Evolutionary conservation across 2,113 vertebrate genomes (phyloP).

Genomic region (Neodon shergylaensis): DNA sequence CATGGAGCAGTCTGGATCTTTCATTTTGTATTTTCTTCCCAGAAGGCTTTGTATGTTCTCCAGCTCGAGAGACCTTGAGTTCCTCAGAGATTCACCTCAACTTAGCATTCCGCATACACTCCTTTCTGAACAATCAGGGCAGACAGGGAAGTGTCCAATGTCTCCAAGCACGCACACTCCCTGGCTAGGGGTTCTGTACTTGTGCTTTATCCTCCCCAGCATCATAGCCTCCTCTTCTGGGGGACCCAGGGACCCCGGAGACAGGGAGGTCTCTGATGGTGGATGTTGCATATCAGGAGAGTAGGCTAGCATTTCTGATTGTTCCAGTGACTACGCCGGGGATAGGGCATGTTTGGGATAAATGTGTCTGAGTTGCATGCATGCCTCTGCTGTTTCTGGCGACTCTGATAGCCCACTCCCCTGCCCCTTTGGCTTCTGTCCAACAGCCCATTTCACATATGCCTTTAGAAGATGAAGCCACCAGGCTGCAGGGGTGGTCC

Average conservation of each 20-base stretch:
- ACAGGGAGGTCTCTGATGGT: background rate
- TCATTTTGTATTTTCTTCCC: background rate
- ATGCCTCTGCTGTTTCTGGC: background rate
- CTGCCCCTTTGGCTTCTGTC: background rate
- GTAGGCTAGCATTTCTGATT: background rate
- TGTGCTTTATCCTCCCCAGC: background rate
- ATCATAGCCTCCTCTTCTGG: background rate
- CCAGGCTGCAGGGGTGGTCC: background rate
- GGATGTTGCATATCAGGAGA: background rate
- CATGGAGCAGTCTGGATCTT: background rate
- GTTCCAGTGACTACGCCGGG: background rate
- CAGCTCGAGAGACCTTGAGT: background rate
- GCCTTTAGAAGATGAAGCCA: background rate
- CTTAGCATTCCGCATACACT: background rate
- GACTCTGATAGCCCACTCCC: background rate
- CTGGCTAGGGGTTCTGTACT: constrained; percentile 75
- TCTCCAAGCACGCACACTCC: constrained; percentile 58
- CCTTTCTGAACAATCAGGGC: constrained; percentile 33
- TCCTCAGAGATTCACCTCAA: background rate
- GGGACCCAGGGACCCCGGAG: background rate
- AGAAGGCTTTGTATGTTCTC: background rate
- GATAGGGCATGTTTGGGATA: no score
- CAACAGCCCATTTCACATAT: background rate
- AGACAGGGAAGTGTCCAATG: constrained; percentile 66
- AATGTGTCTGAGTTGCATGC: background rate